These are phyloP conservation scores for Drosophila picticornis DNA, from an alignment of 2,888 invertebrate genomes.

Conservation along the genomic window DNA sequence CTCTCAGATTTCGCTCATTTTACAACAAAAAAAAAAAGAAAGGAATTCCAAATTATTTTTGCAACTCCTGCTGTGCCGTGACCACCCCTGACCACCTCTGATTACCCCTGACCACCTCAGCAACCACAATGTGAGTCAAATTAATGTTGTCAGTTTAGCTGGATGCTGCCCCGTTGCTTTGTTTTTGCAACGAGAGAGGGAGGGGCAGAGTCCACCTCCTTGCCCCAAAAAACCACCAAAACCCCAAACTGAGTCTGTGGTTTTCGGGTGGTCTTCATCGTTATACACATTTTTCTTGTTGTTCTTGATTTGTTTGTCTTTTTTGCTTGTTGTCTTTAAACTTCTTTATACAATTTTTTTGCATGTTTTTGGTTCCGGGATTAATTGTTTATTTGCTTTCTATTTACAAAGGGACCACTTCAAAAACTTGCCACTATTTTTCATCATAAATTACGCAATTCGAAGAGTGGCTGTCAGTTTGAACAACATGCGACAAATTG, in stretches of 20 bases:
- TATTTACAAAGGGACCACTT: slow-evolving; percentile 15
- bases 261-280: slow-evolving; percentile 54
- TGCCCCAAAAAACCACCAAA: neutral
- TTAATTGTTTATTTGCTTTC: slow-evolving; percentile 64
- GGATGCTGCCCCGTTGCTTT: slow-evolving; percentile 8
- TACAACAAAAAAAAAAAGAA: neutral
- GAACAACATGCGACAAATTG: neutral
- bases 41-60: neutral
- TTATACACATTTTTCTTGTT: slow-evolving; percentile 33
- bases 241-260: neutral
- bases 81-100: neutral
- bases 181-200: neutral
- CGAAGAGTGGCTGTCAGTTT: neutral
- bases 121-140: slow-evolving; percentile 52
- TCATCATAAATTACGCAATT: slow-evolving; percentile 3
- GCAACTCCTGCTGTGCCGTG: slow-evolving; percentile 13
- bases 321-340: slow-evolving; percentile 18
- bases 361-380: slow-evolving; percentile 63
- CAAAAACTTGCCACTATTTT: neutral
- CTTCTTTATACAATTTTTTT: slow-evolving; percentile 10
- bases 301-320: slow-evolving; percentile 7
- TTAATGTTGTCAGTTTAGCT: slow-evolving; percentile 51
- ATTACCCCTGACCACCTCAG: neutral
- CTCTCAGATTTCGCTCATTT: neutral
- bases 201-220: neutral